Evolutionary conservation across 2,888 invertebrate genomes (phyloP).

Genomic region (Sturmia bella): DNA sequence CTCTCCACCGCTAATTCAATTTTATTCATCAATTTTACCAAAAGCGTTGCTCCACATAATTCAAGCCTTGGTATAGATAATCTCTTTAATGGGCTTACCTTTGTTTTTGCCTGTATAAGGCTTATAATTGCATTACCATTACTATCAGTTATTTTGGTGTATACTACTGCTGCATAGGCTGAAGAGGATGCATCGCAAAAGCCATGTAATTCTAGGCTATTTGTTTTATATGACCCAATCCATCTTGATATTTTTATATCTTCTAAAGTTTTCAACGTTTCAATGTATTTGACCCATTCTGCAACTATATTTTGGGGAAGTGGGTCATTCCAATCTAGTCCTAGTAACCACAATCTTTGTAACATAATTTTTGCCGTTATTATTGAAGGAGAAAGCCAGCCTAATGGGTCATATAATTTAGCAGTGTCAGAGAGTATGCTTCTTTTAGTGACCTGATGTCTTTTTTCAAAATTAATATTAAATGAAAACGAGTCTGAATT

Average conservation of each 20-base stretch:
- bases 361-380: slow-evolving; percentile 52
- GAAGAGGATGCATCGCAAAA: too few relatives aligned
- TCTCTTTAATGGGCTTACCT: not conserved
- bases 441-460: not conserved
- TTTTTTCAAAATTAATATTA: not conserved
- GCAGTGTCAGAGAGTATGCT: slow-evolving; percentile 10
- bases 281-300: slow-evolving; percentile 44
- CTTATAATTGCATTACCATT: too few relatives aligned
- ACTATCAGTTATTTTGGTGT: slow-evolving; percentile 8
- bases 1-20: too few relatives aligned
- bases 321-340: slow-evolving; percentile 51
- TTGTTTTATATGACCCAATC: not conserved
- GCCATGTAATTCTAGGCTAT: slow-evolving; percentile 26
- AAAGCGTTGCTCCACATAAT: not conserved
- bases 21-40: too few relatives aligned
- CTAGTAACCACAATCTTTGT: slow-evolving; percentile 47
- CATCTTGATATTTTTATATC: too few relatives aligned
- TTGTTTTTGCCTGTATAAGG: too few relatives aligned
- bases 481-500: not conserved
- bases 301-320: not conserved
- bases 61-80: not conserved
- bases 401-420: too few relatives aligned
- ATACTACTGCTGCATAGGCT: slow-evolving; percentile 42
- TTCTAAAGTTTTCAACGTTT: slow-evolving; percentile 14
- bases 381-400: not conserved